phyloP scores from a whole-genome alignment of 2,797 vertebrate species.

The Rhynchonycteris naso region DNA sequence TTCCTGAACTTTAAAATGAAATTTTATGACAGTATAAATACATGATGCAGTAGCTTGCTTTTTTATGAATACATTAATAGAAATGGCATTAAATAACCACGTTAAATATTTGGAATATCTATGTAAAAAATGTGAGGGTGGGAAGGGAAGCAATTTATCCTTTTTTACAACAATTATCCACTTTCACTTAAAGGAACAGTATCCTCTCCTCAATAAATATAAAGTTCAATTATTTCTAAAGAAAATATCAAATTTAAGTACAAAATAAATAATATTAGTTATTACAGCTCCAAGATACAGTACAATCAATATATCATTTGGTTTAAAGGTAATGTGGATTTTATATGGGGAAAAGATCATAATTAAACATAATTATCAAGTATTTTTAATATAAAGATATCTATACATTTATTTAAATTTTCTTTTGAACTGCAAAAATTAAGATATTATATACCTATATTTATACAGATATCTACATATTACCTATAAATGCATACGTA shows the following conservation, averaged over 20 bases:
- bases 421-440: background rate
- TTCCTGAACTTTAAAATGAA: conserved; percentile 45
- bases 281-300: background rate
- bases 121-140: background rate
- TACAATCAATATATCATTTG: background rate
- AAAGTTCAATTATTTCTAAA: conserved; percentile 38
- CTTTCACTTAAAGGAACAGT: background rate
- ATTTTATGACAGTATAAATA: background rate
- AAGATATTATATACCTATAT: background rate
- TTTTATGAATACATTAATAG: background rate
- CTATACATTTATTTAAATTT: background rate
- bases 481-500: background rate
- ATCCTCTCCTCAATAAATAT: background rate
- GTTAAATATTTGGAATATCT: conserved; percentile 14
- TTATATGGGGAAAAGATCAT: background rate
- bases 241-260: conserved; percentile 40
- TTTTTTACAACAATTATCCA: conserved; percentile 6
- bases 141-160: background rate
- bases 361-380: background rate
- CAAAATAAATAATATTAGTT: background rate
- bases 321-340: background rate
- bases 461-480: background rate
- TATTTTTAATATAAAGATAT: background rate
- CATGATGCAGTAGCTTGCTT: background rate
- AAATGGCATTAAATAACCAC: conserved; percentile 9